Evolutionary conservation across 1,140 invertebrate species (phyloP).

Genomic region (Bicyclus anynana): DNA sequence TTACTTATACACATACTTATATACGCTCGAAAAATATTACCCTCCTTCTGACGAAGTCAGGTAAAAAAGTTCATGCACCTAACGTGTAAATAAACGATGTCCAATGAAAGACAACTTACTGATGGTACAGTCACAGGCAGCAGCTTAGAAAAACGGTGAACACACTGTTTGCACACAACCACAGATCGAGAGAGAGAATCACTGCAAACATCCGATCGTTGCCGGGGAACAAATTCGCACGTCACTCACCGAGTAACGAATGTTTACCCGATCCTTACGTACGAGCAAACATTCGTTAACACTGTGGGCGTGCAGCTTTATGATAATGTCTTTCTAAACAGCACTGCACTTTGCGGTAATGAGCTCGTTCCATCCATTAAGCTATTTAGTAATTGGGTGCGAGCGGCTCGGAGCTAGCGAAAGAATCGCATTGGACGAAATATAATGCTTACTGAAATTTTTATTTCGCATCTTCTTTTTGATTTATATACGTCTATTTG

Average conservation of each 20-base stretch:
- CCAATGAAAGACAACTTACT: too few relatives aligned
- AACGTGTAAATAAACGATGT: too few relatives aligned
- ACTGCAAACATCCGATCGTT: not conserved
- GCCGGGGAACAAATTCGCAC: not conserved
- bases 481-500: too few relatives aligned
- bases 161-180: not conserved
- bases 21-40: too few relatives aligned
- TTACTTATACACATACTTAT: too few relatives aligned
- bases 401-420: constrained; percentile 29
- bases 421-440: constrained; percentile 38
- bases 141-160: not conserved
- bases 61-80: too few relatives aligned
- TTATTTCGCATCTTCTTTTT: not conserved
- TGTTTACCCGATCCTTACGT: not conserved
- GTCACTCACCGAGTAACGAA: not conserved
- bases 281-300: not conserved
- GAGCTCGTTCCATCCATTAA: constrained; percentile 53
- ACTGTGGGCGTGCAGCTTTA: not conserved
- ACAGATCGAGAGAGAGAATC: not conserved
- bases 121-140: too few relatives aligned
- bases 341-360: constrained; percentile 41
- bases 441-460: not conserved
- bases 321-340: constrained; percentile 38
- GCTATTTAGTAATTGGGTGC: constrained; percentile 62
- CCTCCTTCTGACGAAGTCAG: too few relatives aligned